Conservation (phyloP, 2,797 vertebrate genomes). For the Antrozous pallidus region DNA sequence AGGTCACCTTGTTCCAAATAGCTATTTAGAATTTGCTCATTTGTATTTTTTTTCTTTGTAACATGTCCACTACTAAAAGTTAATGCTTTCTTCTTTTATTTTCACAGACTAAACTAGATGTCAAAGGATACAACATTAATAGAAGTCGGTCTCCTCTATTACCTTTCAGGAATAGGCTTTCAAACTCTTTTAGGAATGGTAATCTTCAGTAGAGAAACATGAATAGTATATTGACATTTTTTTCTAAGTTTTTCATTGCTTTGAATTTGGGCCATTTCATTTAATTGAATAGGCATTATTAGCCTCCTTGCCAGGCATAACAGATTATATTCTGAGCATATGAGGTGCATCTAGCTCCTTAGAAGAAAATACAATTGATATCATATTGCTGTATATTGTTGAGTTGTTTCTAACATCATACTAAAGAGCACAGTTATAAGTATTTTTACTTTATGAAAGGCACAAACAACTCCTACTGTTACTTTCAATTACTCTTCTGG, state of each 20-base stretch:
- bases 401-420: neutral
- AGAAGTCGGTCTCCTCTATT: constrained; percentile 74
- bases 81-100: constrained; percentile 82
- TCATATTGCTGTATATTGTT: neutral
- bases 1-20: constrained; percentile 79
- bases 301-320: neutral
- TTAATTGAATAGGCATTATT: constrained; percentile 36
- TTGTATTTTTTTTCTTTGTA: constrained; percentile 50
- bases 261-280: constrained; percentile 38
- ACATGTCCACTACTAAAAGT: constrained; percentile 79
- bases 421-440: neutral
- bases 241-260: constrained; percentile 37
- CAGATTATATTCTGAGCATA: constrained; percentile 39
- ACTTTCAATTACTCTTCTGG: neutral
- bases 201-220: constrained; percentile 64
- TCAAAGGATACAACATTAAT: constrained; percentile 82
- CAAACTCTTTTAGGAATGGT: constrained; percentile 64
- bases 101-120: constrained; percentile 79
- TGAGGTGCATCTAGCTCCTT: neutral
- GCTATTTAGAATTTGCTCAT: constrained; percentile 76
- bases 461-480: neutral
- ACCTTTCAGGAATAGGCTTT: constrained; percentile 78
- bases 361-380: constrained; percentile 2
- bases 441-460: neutral
- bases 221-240: constrained; percentile 15